These are phyloP conservation scores for Pimephales promelas DNA, from an alignment of 2,113 vertebrate genomes.

Conservation along the genomic window DNA sequence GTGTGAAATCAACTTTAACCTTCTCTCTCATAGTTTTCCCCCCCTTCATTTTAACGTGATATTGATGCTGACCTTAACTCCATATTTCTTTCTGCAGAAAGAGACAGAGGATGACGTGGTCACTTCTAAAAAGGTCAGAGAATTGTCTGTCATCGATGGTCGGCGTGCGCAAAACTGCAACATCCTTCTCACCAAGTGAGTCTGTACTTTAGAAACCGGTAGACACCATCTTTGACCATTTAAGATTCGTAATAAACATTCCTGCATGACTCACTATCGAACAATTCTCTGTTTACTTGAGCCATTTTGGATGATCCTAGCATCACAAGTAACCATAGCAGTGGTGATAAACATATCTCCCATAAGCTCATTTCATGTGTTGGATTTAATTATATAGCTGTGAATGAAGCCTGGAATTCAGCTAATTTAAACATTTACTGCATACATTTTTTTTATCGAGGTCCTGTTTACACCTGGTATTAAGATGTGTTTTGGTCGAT, in stretches of 20 bases:
- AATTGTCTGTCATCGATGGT: constrained; percentile 95
- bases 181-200: constrained; percentile 95
- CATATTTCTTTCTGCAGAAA: constrained; percentile 78
- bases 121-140: constrained; percentile 91
- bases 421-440: constrained; percentile 18
- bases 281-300: constrained; percentile 24
- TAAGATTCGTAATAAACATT: constrained; percentile 25
- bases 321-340: constrained; percentile 17
- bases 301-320: constrained; percentile 24
- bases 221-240: constrained; percentile 9
- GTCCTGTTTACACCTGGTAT: no score
- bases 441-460: not conserved
- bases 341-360: constrained; percentile 19
- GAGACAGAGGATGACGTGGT: constrained; percentile 92
- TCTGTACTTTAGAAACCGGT: not conserved
- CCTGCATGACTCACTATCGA: constrained; percentile 17
- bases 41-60: not conserved
- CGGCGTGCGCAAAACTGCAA: constrained; percentile 98
- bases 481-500: no score
- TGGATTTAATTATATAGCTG: constrained; percentile 23
- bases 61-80: not conserved
- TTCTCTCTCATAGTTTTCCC: not conserved
- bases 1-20: not conserved
- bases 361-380: not conserved
- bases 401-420: constrained; percentile 7